Evolutionary conservation across 2,113 vertebrate genomes (phyloP).

Genomic region (Cariama cristata): DNA sequence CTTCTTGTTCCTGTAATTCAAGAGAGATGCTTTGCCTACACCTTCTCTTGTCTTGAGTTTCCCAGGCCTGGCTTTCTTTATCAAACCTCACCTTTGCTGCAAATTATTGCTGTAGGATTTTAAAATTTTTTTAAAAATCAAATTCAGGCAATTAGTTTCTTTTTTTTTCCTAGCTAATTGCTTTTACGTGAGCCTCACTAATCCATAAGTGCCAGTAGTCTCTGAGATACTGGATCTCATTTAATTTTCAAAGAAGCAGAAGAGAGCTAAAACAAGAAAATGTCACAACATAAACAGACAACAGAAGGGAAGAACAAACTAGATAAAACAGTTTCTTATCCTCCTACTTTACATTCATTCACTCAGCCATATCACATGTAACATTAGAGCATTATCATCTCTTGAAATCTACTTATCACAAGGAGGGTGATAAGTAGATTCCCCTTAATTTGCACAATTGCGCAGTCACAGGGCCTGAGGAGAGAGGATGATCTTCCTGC

Average conservation of each 20-base stretch:
- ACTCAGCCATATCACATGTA: conserved; percentile 47
- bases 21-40: background rate
- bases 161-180: conserved; percentile 3
- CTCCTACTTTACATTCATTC: conserved; percentile 65
- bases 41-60: background rate
- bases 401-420: conserved; percentile 17
- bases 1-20: background rate
- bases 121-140: background rate
- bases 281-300: conserved; percentile 70
- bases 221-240: conserved; percentile 52
- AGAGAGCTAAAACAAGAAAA: conserved; percentile 73
- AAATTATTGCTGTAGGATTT: background rate
- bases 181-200: conserved; percentile 30
- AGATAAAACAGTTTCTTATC: conserved; percentile 66
- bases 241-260: conserved; percentile 69
- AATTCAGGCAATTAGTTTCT: background rate
- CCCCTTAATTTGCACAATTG: background rate
- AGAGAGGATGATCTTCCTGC: background rate
- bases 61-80: background rate
- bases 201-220: conserved; percentile 66
- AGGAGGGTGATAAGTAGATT: background rate
- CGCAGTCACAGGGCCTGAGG: background rate
- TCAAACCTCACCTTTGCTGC: background rate
- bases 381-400: conserved; percentile 13
- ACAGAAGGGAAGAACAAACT: conserved; percentile 64